These are phyloP conservation scores for Chelonia mydas DNA, from an alignment of 2,797 vertebrate genomes.

Conservation along the genomic window DNA sequence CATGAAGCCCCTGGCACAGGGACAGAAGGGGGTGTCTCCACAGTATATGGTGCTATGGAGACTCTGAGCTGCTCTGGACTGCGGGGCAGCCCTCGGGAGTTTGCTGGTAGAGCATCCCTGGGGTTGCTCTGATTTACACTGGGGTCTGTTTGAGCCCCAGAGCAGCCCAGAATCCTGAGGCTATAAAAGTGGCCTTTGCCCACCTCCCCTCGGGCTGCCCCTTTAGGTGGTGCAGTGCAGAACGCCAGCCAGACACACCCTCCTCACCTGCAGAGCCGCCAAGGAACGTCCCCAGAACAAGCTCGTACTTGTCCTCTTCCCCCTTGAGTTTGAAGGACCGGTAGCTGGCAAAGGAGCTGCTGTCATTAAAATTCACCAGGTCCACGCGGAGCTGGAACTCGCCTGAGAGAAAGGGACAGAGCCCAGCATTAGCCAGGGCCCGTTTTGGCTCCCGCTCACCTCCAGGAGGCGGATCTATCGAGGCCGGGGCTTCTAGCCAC, in stretches of 20 bases:
- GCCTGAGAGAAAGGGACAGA: background rate
- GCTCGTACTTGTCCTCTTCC: slow-evolving; percentile 26
- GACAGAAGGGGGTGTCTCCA: background rate
- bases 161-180: background rate
- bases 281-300: slow-evolving; percentile 18
- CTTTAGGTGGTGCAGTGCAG: background rate
- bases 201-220: background rate
- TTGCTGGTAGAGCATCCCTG: background rate
- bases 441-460: background rate
- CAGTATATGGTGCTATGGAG: background rate
- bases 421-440: too few species aligned
- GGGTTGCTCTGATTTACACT: background rate
- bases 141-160: background rate
- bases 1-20: background rate
- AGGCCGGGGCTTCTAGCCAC: background rate
- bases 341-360: background rate
- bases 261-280: slow-evolving; percentile 38
- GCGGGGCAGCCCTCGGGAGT: background rate
- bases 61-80: background rate
- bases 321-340: slow-evolving; percentile 16
- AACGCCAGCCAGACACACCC: background rate
- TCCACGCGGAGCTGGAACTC: slow-evolving; percentile 33
- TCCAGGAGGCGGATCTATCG: background rate
- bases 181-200: background rate
- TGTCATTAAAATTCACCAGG: slow-evolving; percentile 53